Conservation (phyloP, 1,140 invertebrate genomes). For the Arion vulgaris region DNA sequence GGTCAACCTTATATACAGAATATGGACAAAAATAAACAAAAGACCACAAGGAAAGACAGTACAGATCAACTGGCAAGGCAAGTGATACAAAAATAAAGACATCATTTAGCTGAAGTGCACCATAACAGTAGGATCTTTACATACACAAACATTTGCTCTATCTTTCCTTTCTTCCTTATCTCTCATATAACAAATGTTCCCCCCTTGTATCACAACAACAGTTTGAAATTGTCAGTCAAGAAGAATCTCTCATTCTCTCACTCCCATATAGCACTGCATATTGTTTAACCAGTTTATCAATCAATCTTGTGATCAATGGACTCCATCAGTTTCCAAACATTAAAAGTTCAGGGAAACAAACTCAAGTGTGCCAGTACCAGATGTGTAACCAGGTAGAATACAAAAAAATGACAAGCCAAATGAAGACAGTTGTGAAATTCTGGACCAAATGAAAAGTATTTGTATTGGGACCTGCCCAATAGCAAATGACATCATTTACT, state of each 20-base stretch:
- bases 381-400: neutral
- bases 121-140: slow-evolving; percentile 17
- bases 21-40: neutral
- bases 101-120: slow-evolving; percentile 41
- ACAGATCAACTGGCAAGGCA: neutral
- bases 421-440: neutral
- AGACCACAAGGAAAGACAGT: neutral
- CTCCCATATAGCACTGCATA: neutral
- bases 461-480: neutral
- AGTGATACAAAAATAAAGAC: slow-evolving; percentile 34
- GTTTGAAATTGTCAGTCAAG: neutral
- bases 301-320: neutral
- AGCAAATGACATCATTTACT: neutral
- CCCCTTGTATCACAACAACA: neutral
- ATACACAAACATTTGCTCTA: too few relatives aligned
- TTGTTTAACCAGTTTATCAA: neutral
- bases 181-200: neutral
- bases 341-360: neutral
- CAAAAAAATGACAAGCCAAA: neutral
- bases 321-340: neutral
- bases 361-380: neutral
- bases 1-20: slow-evolving; percentile 26
- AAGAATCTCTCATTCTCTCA: neutral
- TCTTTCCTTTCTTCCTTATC: too few relatives aligned
- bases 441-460: neutral